Percentiles rank a stretch among this genome's conserved stretches.
These are phyloP conservation scores for Melanocharis versteri DNA, from an alignment of 2,113 vertebrate genomes.

Conservation along the genomic window DNA sequence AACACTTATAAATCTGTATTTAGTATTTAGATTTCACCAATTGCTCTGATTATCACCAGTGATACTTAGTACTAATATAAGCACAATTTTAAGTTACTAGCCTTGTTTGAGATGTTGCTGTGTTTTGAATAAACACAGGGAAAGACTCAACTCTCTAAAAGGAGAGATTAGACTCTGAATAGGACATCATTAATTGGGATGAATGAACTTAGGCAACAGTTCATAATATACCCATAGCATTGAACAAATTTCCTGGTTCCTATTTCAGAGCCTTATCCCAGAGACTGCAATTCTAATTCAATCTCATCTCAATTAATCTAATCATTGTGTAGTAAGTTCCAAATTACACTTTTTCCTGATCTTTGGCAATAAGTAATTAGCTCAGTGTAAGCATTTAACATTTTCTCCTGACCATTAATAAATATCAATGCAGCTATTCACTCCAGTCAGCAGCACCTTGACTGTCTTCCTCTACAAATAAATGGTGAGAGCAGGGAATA, in stretches of 20 bases:
- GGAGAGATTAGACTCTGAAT: neutral
- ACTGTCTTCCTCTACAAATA: neutral
- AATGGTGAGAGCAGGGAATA: neutral
- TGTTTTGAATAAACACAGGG: neutral
- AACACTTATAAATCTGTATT: neutral
- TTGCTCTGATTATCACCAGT: neutral
- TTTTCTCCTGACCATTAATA: neutral
- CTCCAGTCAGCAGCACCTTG: neutral
- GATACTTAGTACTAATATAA: neutral
- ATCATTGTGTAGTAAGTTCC: neutral
- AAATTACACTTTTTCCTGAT: neutral
- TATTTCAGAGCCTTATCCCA: neutral
- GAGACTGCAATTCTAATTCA: neutral
- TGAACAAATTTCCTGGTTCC: neutral
- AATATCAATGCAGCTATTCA: neutral
- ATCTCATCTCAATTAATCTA: neutral
- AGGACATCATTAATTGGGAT: neutral
- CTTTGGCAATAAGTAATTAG: neutral
- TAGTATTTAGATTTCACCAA: neutral
- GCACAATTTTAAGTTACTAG: neutral
- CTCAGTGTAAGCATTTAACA: neutral
- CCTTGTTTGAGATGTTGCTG: neutral
- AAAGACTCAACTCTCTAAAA: neutral
- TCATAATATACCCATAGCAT: neutral
- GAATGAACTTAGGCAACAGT: neutral